Percentiles rank a stretch among this genome's conserved stretches.
Evolutionary conservation across 2,797 vertebrate genomes (phyloP).

Genomic region (Hypotaenidia philippensis): DNA sequence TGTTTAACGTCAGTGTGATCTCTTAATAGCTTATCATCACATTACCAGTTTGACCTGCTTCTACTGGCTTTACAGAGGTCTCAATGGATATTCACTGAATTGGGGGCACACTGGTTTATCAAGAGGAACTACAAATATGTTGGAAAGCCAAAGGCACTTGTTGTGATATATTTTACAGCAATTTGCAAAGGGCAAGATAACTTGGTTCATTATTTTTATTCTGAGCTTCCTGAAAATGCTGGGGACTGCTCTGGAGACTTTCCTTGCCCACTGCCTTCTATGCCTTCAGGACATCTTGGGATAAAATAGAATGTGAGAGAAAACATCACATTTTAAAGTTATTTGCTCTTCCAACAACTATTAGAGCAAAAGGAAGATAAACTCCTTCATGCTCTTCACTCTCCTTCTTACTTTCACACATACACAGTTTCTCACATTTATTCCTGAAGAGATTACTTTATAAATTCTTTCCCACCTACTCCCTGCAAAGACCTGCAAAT

Average conservation of each 20-base stretch:
- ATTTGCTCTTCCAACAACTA: neutral
- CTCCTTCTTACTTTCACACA: neutral
- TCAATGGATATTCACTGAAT: neutral
- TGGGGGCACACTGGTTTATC: neutral
- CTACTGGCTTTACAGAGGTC: neutral
- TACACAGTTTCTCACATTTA: neutral
- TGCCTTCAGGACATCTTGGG: neutral
- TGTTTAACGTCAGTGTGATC: neutral
- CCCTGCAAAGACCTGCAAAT: neutral
- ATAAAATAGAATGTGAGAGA: neutral
- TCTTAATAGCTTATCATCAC: neutral
- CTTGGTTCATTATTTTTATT: neutral
- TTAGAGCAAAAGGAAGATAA: neutral
- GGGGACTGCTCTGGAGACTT: neutral
- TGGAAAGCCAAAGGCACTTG: neutral
- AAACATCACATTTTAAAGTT: neutral
- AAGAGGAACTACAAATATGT: neutral
- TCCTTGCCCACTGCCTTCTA: neutral
- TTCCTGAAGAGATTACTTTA: neutral
- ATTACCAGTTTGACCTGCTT: neutral
- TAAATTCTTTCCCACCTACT: neutral
- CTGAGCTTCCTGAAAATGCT: neutral
- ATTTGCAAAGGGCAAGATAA: neutral
- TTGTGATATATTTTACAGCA: neutral
- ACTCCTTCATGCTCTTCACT: neutral